A percentile compares a stretch with the other conserved stretches of the same genome.
Conservation (phyloP, 2,113 vertebrate genomes). For the Artemisiospiza belli region DNA sequence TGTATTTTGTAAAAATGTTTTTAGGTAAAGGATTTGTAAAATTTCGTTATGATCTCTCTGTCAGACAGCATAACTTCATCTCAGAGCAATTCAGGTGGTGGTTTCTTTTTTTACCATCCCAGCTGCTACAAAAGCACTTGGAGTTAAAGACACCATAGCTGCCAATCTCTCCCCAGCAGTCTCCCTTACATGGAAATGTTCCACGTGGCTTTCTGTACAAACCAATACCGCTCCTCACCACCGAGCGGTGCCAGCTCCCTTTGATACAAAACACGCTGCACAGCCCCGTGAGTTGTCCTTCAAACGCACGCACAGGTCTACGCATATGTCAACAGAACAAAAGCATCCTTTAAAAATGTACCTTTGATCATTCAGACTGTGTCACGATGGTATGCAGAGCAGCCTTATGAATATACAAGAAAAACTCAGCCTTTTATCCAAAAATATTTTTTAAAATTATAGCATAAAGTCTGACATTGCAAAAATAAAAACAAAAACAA, state of each 20-base stretch:
- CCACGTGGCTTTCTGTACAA: background rate
- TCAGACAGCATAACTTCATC: background rate
- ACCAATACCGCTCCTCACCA: background rate
- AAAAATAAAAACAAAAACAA: background rate
- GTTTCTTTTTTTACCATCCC: background rate
- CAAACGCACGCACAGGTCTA: background rate
- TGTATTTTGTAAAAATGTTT: background rate
- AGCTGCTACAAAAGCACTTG: background rate
- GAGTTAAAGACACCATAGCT: background rate
- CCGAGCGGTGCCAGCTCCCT: constrained; percentile 29
- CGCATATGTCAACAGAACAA: background rate
- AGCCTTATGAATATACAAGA: background rate
- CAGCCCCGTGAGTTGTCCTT: background rate
- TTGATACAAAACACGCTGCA: background rate
- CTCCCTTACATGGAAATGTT: constrained; percentile 53
- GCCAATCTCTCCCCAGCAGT: background rate
- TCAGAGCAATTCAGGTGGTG: background rate
- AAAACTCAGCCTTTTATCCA: constrained; percentile 8
- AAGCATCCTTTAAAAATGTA: background rate
- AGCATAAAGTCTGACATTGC: background rate
- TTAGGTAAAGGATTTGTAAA: background rate
- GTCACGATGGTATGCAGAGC: background rate
- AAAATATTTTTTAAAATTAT: background rate
- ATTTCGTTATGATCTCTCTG: background rate
- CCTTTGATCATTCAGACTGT: constrained; percentile 16